phyloP scores from a whole-genome alignment of 2,888 invertebrate species.

The Anoplius nigerrimus region DNA sequence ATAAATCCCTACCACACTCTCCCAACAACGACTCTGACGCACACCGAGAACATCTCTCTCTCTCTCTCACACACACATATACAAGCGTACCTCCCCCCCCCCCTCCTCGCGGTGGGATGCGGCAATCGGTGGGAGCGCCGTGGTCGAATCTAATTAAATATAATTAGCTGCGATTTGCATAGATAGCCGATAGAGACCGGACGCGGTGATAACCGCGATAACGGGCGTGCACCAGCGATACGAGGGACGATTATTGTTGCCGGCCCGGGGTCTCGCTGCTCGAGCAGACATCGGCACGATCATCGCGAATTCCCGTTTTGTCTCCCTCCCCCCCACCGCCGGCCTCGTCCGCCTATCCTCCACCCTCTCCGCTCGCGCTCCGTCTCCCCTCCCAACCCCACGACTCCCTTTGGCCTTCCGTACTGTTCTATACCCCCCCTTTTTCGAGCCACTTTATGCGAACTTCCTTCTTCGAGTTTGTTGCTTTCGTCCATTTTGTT shows the following conservation, averaged over 20 bases:
- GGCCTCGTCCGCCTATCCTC: not conserved
- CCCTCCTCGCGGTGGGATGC: slow-evolving; percentile 43
- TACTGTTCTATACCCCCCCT: too few relatives aligned
- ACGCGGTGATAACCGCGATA: slow-evolving; percentile 74
- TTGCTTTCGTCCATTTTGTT: too few relatives aligned
- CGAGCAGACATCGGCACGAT: slow-evolving; percentile 67
- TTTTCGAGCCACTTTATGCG: too few relatives aligned
- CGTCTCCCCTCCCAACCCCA: not conserved
- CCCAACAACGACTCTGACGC: too few relatives aligned
- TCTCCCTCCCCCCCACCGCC: not conserved
- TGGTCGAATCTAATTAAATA: slow-evolving; percentile 75
- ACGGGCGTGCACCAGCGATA: slow-evolving; percentile 70
- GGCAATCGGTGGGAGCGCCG: slow-evolving; percentile 70
- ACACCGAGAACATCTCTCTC: not conserved
- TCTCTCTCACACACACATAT: too few relatives aligned
- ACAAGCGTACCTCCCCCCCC: too few relatives aligned
- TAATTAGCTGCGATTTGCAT: slow-evolving; percentile 75
- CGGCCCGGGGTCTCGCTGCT: slow-evolving; percentile 56
- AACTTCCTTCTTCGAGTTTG: too few relatives aligned
- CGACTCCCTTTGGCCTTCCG: too few relatives aligned
- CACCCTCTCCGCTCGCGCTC: not conserved
- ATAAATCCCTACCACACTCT: too few relatives aligned
- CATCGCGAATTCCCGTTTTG: slow-evolving; percentile 58
- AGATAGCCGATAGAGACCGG: slow-evolving; percentile 74
- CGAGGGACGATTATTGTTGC: slow-evolving; percentile 73